A percentile compares a stretch with the other conserved stretches of the same genome.
These are phyloP conservation scores for Pyrrhura leucotis DNA, from an alignment of 2,797 vertebrate species.

Conservation along the genomic window DNA sequence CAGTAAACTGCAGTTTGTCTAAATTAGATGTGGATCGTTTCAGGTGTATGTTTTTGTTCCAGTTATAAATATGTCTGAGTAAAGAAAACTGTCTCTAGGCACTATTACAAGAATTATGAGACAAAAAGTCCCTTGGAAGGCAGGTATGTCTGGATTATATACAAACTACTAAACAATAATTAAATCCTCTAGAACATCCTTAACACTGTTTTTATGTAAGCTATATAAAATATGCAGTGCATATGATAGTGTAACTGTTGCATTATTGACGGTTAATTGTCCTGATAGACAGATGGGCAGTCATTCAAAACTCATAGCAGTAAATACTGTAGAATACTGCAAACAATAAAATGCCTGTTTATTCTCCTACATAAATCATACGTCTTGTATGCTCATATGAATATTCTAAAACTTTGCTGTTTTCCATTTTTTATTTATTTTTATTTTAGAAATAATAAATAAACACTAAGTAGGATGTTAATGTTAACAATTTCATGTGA, in stretches of 20 bases:
- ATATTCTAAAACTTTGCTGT: neutral
- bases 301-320: neutral
- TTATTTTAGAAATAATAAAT: neutral
- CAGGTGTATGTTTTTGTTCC: neutral
- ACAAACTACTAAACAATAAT: neutral
- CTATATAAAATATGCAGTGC: neutral
- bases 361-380: neutral
- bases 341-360: neutral
- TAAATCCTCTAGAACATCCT: neutral
- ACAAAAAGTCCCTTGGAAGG: neutral
- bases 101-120: neutral
- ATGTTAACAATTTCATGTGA: neutral
- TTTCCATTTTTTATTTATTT: neutral
- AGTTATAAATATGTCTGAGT: neutral
- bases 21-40: neutral
- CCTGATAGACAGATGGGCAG: neutral
- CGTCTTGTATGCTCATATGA: neutral
- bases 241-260: neutral
- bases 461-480: constrained; percentile 10
- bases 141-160: neutral
- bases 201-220: neutral
- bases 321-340: neutral
- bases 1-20: neutral
- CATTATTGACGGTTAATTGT: neutral
- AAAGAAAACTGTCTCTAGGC: neutral